Conservation (phyloP, 2,888 invertebrate genomes). For the Ophion costatus region DNA sequence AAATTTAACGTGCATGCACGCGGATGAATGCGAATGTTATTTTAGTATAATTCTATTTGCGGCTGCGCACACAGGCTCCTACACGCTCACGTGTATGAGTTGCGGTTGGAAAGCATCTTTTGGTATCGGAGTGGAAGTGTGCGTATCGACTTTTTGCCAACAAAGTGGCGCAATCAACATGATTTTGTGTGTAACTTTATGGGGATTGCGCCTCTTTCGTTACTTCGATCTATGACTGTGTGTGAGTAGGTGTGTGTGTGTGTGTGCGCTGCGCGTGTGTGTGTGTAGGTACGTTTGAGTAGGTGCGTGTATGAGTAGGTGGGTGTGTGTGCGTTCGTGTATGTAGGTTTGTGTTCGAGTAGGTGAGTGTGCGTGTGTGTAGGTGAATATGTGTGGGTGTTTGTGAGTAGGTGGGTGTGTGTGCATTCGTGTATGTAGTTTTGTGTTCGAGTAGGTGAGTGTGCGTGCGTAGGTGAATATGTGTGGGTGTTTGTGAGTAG, state of each 20-base stretch:
- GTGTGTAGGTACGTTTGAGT: no score
- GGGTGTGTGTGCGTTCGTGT: no score
- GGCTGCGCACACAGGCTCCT: conserved; percentile 3
- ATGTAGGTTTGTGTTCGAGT: no score
- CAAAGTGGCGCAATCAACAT: background rate
- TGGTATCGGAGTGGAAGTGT: conserved; percentile 2
- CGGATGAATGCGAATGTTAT: conserved; percentile 34
- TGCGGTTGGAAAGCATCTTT: conserved; percentile 51
- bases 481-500: no score
- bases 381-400: no score
- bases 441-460: no score
- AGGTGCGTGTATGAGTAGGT: no score
- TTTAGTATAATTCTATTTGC: conserved; percentile 65
- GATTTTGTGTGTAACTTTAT: background rate
- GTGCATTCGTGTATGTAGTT: no score
- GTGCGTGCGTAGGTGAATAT: no score
- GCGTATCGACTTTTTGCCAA: background rate
- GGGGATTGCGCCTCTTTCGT: conserved; percentile 11
- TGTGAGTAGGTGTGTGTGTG: background rate
- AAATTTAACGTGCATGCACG: conserved; percentile 14
- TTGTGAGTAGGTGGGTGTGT: no score
- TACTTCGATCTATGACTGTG: background rate
- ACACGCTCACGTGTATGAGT: background rate
- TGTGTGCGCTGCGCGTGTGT: background rate
- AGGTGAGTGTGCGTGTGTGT: no score